Conservation (phyloP, 2,797 vertebrate species). For the Chiroxiphia lanceolata region DNA sequence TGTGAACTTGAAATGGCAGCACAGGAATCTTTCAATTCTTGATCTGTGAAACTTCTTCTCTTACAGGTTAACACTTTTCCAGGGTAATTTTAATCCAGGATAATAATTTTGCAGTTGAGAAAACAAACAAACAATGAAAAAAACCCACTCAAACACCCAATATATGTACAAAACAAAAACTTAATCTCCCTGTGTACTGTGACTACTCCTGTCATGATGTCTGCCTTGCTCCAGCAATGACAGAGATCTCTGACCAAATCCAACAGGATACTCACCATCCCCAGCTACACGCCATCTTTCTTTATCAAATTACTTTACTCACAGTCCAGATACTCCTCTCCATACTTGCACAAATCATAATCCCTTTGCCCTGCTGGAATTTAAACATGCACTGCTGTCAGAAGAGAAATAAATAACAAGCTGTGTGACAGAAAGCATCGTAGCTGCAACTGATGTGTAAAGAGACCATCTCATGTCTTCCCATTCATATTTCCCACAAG, state of each 20-base stretch:
- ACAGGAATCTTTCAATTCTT: not conserved
- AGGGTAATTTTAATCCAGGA: not conserved
- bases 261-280: not conserved
- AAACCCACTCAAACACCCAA: accelerated
- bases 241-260: not conserved
- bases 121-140: not conserved
- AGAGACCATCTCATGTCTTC: not conserved
- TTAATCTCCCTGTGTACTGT: not conserved
- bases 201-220: not conserved
- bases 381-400: not conserved
- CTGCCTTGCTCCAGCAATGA: not conserved
- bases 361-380: not conserved
- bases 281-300: not conserved
- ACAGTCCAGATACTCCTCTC: not conserved
- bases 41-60: not conserved
- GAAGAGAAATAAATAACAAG: not conserved
- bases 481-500: not conserved
- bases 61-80: not conserved
- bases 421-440: not conserved
- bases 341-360: conserved; percentile 14
- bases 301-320: conserved; percentile 5
- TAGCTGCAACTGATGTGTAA: not conserved
- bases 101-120: not conserved
- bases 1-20: not conserved
- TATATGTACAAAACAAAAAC: not conserved